A percentile compares a stretch with the other conserved stretches of the same genome.
Conservation (phyloP, 2,797 vertebrate genomes). For the Acrossocheilus fasciatus region DNA sequence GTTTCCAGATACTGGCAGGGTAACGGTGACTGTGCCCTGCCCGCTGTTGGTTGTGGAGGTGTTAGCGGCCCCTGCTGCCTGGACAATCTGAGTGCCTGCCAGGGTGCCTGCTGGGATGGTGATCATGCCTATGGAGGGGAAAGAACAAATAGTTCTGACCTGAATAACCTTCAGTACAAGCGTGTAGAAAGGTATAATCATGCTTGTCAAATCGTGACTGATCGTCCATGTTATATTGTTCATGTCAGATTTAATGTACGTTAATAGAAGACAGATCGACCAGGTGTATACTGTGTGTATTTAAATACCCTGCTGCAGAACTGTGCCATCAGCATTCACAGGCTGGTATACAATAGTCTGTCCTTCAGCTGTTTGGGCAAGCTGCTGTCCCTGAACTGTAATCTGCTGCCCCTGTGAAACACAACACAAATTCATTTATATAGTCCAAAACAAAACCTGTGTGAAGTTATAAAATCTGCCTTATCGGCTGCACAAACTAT, state of each 20-base stretch:
- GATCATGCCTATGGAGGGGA: conserved; percentile 94
- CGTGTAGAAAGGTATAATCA: background rate
- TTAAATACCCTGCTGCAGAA: conserved; percentile 92
- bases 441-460: background rate
- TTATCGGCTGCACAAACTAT: background rate
- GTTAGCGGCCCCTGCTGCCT: conserved; percentile 89
- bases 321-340: conserved; percentile 96
- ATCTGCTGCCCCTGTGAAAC: conserved; percentile 90
- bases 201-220: background rate
- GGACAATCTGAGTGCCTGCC: conserved; percentile 97
- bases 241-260: background rate
- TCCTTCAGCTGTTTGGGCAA: conserved; percentile 97
- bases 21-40: conserved; percentile 98
- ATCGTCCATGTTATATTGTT: background rate
- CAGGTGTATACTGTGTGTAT: background rate
- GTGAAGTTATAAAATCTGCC: background rate
- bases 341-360: conserved; percentile 99
- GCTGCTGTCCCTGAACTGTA: conserved; percentile 94
- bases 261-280: background rate
- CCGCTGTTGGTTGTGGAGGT: conserved; percentile 95
- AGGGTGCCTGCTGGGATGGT: conserved; percentile 97
- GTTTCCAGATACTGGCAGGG: conserved; percentile 93
- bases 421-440: conserved; percentile 21
- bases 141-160: background rate
- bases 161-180: background rate